Evolutionary conservation across 1,140 invertebrate genomes (phyloP).

Genomic region (Drosophila lacteicornis): DNA sequence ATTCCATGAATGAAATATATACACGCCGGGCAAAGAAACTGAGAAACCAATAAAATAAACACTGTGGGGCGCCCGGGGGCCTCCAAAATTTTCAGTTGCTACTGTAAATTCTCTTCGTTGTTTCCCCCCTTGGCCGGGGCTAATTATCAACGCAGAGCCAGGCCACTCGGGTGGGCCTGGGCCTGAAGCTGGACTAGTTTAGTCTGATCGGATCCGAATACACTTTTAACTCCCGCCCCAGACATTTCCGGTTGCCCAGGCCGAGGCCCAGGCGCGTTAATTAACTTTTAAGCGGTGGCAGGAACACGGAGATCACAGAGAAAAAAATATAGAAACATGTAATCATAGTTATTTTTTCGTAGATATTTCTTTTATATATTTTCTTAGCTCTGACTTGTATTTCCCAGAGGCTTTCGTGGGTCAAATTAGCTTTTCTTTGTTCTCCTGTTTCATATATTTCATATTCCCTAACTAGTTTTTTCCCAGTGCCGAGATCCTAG

Average conservation of each 20-base stretch:
- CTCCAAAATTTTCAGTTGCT: constrained; percentile 38
- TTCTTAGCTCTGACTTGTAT: no score
- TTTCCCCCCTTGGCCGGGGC: constrained; percentile 38
- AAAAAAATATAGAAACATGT: neutral
- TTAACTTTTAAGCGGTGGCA: constrained; percentile 76
- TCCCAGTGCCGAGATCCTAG: constrained; percentile 18
- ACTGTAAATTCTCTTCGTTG: constrained; percentile 57
- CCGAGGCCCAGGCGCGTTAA: constrained; percentile 70
- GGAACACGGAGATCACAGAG: constrained; percentile 21
- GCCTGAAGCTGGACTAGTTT: constrained; percentile 31
- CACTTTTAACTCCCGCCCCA: constrained; percentile 14
- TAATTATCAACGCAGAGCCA: constrained; percentile 57
- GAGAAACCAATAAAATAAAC: constrained; percentile 30
- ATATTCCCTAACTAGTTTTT: neutral
- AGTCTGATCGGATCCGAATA: constrained; percentile 35
- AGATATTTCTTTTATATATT: no score
- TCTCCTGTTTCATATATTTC: no score
- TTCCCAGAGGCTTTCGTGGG: no score
- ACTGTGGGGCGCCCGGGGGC: constrained; percentile 44
- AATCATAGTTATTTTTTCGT: neutral
- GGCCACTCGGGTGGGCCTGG: constrained; percentile 13
- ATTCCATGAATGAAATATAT: constrained; percentile 55
- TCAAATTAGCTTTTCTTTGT: no score
- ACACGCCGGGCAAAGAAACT: neutral
- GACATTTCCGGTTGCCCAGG: constrained; percentile 73